phyloP scores from a whole-genome alignment of 2,797 vertebrate genomes.

The Hozukius guyotensis region DNA sequence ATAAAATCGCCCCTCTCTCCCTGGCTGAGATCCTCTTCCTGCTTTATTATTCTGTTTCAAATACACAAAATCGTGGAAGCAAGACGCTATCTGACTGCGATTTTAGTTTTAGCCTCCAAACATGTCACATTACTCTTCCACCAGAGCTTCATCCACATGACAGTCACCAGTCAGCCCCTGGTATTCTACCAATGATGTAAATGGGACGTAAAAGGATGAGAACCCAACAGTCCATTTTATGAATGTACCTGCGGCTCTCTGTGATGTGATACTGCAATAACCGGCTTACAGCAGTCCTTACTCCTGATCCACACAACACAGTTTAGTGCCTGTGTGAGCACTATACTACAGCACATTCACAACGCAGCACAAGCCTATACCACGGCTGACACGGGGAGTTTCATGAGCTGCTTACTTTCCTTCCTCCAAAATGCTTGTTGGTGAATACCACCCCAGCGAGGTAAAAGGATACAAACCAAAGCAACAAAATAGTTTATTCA shows the following conservation, averaged over 20 bases:
- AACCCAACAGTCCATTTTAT: conserved; percentile 13
- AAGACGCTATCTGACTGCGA: background rate
- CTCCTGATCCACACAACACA: conserved; percentile 15
- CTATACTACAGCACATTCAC: conserved; percentile 12
- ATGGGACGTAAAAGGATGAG: background rate
- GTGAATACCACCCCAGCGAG: background rate
- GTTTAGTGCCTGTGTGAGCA: conserved; percentile 50
- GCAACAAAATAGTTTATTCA: background rate
- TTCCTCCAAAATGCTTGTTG: conserved; percentile 16
- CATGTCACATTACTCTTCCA: background rate
- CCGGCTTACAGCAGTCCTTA: conserved; percentile 10
- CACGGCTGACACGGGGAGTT: conserved; percentile 16
- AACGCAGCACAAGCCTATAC: conserved; percentile 10
- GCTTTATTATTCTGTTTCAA: background rate
- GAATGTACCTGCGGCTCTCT: conserved; percentile 23
- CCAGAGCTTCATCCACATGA: background rate
- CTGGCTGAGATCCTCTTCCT: background rate
- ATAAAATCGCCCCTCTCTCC: background rate
- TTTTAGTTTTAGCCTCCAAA: background rate
- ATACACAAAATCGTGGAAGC: background rate
- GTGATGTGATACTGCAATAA: conserved; percentile 36
- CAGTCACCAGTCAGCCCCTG: background rate
- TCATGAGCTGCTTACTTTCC: conserved; percentile 35
- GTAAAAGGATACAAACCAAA: conserved; percentile 1
- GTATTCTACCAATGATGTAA: conserved; percentile 9